phyloP scores from a whole-genome alignment of 2,113 vertebrate species.

The Pagrus major region DNA sequence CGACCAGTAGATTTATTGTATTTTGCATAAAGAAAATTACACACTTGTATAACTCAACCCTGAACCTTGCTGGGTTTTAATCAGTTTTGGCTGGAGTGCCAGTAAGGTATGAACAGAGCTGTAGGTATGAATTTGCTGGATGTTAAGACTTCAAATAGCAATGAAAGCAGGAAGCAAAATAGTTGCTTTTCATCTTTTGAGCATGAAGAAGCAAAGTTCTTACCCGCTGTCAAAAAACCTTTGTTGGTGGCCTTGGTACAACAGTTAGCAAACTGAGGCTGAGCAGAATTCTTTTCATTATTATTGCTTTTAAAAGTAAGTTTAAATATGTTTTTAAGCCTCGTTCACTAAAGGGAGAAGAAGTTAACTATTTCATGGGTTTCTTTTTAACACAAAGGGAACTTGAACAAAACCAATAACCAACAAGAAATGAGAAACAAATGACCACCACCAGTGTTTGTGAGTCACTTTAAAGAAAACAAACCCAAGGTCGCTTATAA shows the following conservation, averaged over 20 bases:
- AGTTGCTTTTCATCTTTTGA: conserved; percentile 4
- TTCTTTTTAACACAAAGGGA: no score
- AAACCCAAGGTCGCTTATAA: no score
- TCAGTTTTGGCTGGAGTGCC: background rate
- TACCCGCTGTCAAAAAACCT: background rate
- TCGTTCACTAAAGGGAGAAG: background rate
- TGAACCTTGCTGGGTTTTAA: background rate
- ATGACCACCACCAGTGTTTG: no score
- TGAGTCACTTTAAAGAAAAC: no score
- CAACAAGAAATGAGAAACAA: no score
- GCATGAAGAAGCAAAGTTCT: background rate
- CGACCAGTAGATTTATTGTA: background rate
- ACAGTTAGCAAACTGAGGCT: background rate
- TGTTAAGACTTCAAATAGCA: conserved; percentile 7
- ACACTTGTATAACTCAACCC: background rate
- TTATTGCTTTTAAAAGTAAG: no score
- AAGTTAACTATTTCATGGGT: background rate
- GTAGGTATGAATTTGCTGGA: background rate
- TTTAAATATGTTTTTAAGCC: background rate
- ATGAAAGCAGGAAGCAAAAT: background rate
- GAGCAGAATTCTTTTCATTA: no score
- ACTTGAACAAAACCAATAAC: no score
- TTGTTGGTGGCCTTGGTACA: no score
- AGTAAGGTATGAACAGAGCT: background rate
- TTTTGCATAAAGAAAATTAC: background rate